Base-by-base conservation (phyloP, 2,888 invertebrate genomes). In the Dasypogon diadema region DNA sequence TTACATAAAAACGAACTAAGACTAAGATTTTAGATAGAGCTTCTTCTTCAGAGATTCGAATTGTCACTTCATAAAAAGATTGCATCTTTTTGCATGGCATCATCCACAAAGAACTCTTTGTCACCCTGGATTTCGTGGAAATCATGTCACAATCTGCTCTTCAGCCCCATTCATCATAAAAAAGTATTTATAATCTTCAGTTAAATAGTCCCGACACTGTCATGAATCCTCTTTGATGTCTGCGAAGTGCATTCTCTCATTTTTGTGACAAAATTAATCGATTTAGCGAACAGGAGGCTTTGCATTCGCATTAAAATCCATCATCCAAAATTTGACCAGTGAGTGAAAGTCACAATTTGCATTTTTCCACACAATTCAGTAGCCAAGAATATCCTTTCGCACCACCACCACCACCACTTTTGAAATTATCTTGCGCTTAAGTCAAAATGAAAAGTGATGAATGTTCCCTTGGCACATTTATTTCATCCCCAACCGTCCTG, bases 111-210 rank as follows among this genome's bases (percentile, higher is more conserved):
- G 21, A 51, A 21, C 16, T 51, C 51, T 51, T 51, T 51, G 51
- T 51, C 6, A 18, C 18, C 5, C 3, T 51, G 18, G 8, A 21
- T 51, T 51, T 51, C 51, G 18, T 21, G 51, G 51, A 51, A 51
- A 51, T 16, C 14, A 56, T 14, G 56, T 56, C 56, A 56, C 24
- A 24, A 56, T 26, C 30, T n/a, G 26, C 6, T 26, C 14, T 1
- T 24, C 56, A 56, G 30, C 18, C 24, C 18, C 68, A 70, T 70
- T 54, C 70, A 70, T 70, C 70, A 70, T 54, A 70, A 70, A 22
- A 34, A 48, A 42, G 8, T 51, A 46, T 65, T 65, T 65, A 65
- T 48, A 65, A 70, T n/a, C 22, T 34, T n/a, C 30, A 18, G 16
- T 14, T 12, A 70, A 70, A 12, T 70, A 12, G 34, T 22, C 12